Evolutionary conservation across 2,113 vertebrate species (phyloP).

Genomic region (Eretmochelys imbricata): DNA sequence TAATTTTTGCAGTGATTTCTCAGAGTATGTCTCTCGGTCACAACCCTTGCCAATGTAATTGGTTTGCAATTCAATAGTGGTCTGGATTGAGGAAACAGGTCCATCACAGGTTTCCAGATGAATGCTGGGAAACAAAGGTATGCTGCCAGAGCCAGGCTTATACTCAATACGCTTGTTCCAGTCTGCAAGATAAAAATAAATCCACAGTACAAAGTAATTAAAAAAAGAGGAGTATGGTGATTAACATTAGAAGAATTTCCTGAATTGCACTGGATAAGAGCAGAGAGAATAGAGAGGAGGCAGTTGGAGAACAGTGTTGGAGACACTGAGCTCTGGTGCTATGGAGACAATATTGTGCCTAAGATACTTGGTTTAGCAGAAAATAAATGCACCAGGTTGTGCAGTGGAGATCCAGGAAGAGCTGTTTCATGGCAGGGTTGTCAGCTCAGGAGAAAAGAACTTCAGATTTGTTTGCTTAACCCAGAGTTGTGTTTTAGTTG

Average conservation of each 20-base stretch:
- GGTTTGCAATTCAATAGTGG: constrained; percentile 90
- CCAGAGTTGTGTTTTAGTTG: background rate
- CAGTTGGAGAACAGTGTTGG: background rate
- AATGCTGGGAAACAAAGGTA: constrained; percentile 92
- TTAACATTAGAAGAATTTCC: background rate
- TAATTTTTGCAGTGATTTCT: constrained; percentile 94
- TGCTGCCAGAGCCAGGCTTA: constrained; percentile 90
- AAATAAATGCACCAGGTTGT: background rate
- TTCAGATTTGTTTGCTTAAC: background rate
- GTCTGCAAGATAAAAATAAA: constrained; percentile 76
- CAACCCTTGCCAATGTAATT: constrained; percentile 94
- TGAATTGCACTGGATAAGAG: background rate
- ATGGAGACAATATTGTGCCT: background rate
- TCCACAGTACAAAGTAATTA: background rate
- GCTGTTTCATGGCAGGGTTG: background rate
- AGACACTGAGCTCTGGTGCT: background rate
- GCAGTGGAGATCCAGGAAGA: background rate
- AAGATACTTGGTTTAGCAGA: background rate
- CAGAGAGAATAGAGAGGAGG: background rate
- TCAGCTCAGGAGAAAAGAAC: background rate
- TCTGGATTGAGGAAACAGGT: constrained; percentile 89
- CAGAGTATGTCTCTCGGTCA: constrained; percentile 93
- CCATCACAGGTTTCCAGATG: constrained; percentile 93
- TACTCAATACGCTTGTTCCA: constrained; percentile 94
- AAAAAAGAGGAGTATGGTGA: background rate